phyloP scores from a whole-genome alignment of 2,888 invertebrate genomes.

The Erebia ligea region DNA sequence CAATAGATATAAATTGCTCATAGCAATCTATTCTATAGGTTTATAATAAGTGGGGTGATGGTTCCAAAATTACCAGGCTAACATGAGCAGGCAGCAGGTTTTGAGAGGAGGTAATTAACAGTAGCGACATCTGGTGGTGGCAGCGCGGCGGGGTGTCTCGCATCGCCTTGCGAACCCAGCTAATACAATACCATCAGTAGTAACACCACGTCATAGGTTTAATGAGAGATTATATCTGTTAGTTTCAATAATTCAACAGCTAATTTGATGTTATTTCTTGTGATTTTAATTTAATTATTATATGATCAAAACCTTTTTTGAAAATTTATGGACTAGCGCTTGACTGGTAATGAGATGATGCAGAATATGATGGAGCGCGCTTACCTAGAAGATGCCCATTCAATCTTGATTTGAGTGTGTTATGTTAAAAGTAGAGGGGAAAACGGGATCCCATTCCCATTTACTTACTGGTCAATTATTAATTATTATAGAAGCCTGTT shows the following conservation, averaged over 20 bases:
- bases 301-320: too few species aligned
- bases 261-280: too few species aligned
- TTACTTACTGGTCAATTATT: too few species aligned
- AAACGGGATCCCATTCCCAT: too few species aligned
- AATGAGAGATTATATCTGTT: neutral
- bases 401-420: too few species aligned
- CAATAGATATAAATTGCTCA: neutral
- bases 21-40: neutral
- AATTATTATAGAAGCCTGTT: too few species aligned
- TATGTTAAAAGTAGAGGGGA: too few species aligned
- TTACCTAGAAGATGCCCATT: too few species aligned
- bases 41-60: conserved; percentile 21
- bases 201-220: neutral
- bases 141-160: conserved; percentile 63
- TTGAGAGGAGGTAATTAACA: conserved; percentile 44
- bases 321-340: too few species aligned
- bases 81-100: conserved; percentile 45
- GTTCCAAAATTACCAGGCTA: conserved; percentile 46
- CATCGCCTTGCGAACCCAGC: conserved; percentile 20
- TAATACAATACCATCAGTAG: conserved; percentile 18
- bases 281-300: too few species aligned
- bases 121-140: conserved; percentile 55
- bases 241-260: neutral
- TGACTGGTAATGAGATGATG: too few species aligned
- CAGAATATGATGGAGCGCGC: too few species aligned